Percentiles rank a stretch among this genome's conserved stretches.
phyloP scores from a whole-genome alignment of 2,888 invertebrate genomes.

The Catonia carolina region DNA sequence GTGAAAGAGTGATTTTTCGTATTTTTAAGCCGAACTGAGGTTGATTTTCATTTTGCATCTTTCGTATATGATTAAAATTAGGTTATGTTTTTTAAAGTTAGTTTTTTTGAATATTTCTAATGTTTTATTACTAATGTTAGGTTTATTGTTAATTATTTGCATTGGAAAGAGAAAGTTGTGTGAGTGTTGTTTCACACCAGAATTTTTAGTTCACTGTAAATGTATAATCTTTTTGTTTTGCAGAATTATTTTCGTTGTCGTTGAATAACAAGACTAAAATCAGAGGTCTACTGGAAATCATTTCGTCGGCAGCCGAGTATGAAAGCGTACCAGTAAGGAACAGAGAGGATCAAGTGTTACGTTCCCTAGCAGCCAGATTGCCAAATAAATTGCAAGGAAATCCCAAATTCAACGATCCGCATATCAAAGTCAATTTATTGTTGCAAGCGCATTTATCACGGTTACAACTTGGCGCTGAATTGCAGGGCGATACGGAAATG shows the following conservation, averaged over 20 bases:
- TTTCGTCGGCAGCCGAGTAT: constrained; percentile 96
- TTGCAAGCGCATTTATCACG: constrained; percentile 94
- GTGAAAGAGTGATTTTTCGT: too few species aligned
- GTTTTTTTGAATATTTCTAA: too few species aligned
- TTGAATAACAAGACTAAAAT: constrained; percentile 97
- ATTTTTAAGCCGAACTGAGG: too few species aligned
- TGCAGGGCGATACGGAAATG: constrained; percentile 91
- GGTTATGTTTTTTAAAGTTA: too few species aligned
- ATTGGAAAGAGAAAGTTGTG: too few species aligned
- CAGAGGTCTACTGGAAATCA: constrained; percentile 93
- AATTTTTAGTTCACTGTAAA: too few species aligned
- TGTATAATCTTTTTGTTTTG: constrained; percentile 33
- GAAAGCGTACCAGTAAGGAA: constrained; percentile 91
- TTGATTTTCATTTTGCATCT: too few species aligned
- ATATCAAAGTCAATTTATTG: constrained; percentile 91
- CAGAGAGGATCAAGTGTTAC: constrained; percentile 84
- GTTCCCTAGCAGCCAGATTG: constrained; percentile 51
- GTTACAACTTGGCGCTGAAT: constrained; percentile 88
- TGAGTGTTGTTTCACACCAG: too few species aligned
- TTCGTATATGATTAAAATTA: too few species aligned
- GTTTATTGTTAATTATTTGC: too few species aligned
- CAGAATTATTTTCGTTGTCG: constrained; percentile 95
- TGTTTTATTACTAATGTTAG: too few species aligned
- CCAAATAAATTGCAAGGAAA: constrained; percentile 56
- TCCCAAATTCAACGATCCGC: constrained; percentile 86